Base-by-base conservation (phyloP, 1,140 invertebrate species). In the Asobara japonica region DNA sequence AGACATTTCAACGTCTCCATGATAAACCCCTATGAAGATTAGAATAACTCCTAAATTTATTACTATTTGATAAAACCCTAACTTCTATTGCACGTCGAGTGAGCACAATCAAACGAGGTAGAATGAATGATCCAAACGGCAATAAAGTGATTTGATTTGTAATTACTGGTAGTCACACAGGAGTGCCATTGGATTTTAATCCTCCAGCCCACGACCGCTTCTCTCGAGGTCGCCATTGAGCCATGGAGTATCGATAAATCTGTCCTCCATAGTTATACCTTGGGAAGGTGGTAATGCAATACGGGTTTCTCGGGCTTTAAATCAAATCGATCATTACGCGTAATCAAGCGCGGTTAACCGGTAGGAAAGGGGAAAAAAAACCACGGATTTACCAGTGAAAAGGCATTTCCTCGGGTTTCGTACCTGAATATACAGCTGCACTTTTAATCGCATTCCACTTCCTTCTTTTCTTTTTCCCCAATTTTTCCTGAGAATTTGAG, bases 311-410 rank as follows among this genome's bases (percentile, higher is more conserved):
- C 30, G 66, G 62, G 66, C 77, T 78, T 77, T 74, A 76, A 82
- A 82, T 84, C 81, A 78, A 83, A 81, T 80, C 78, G 80, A 84
- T 83, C 77, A 86, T 86, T 84, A 83, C 79, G 75, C 75, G 76
- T 85, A 85, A 87, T 83, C 80, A 82, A 82, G 78, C 80, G 82
- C 80, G 82, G 78, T 71, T 80, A 83, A 82, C 76, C 76, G 68
- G 78, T 74, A 77, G 75, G 80, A 80, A 77, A n/a, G n/a, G n/a
- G n/a, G n/a, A n/a, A 73, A 71, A 7, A 41, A 7, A 13, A n/a
- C 33, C 29, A 41, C 4, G 60, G 71, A 72, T 61, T 61, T 8
- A 51, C n/a, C 29, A 51, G 65, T 61, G 69, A 65, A 29, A 70
- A 25, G 70, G 62, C 68, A 71, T 70, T 72, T 70, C 61, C 70